Percentiles rank a stretch among this genome's conserved stretches.
Evolutionary conservation across 2,113 vertebrate species (phyloP).

Genomic region (Aegithalos caudatus): DNA sequence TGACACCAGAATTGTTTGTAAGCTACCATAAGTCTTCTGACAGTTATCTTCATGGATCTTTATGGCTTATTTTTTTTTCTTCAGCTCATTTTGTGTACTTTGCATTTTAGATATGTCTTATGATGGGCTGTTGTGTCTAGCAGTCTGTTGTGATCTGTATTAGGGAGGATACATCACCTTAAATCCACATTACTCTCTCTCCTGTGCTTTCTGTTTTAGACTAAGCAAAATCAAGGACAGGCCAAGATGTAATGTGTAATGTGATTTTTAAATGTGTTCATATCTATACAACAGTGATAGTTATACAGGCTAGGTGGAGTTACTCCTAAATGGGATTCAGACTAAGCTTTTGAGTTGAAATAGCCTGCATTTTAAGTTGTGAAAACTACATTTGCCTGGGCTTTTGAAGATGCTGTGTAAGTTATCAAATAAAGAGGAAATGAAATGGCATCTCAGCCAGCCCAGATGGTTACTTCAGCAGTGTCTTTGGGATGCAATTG

Average conservation of each 20-base stretch:
- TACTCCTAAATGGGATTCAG: not conserved
- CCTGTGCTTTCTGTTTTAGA: not conserved
- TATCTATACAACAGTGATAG: not conserved
- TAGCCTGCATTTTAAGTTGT: not conserved
- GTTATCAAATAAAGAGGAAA: not conserved
- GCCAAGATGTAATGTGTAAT: not conserved
- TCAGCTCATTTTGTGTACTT: not conserved
- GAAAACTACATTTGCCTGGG: not conserved
- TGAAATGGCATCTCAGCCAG: not conserved
- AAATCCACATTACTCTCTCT: not conserved
- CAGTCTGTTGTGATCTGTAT: not conserved
- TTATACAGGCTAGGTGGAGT: not conserved
- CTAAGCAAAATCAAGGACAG: not conserved
- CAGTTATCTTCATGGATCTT: not conserved
- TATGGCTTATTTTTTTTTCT: not conserved
- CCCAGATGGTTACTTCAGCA: not conserved
- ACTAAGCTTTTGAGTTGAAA: not conserved
- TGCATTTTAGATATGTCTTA: not conserved
- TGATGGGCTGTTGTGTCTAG: not conserved
- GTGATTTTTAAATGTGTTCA: not conserved
- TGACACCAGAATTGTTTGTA: not conserved
- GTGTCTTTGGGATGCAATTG: fast-evolving
- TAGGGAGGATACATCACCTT: not conserved
- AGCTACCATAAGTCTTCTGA: not conserved
- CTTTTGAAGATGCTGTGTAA: not conserved